phyloP scores from a whole-genome alignment of 1,140 invertebrate species.

The Lepidostoma basale region DNA sequence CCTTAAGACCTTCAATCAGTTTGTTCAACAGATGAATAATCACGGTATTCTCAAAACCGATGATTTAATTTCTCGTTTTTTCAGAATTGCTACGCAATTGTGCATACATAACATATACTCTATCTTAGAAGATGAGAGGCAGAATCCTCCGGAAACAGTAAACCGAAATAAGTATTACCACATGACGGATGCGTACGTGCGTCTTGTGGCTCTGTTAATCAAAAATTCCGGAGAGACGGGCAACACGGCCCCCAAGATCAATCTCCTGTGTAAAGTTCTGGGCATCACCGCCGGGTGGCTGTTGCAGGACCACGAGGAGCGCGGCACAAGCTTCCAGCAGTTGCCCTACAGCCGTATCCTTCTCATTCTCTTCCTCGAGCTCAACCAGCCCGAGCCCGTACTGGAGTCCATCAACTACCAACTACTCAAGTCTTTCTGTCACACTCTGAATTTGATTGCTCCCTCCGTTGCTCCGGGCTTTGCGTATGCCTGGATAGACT shows the following conservation, averaged over 20 bases:
- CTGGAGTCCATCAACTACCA: slow-evolving; percentile 92
- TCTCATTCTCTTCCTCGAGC: slow-evolving; percentile 95
- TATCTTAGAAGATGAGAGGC: slow-evolving; percentile 63
- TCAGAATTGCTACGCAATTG: slow-evolving; percentile 94
- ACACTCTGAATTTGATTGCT: slow-evolving; percentile 88
- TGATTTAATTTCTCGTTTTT: slow-evolving; percentile 96
- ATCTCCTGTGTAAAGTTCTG: slow-evolving; percentile 94
- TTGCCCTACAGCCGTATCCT: slow-evolving; percentile 97
- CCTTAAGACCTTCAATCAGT: slow-evolving; percentile 91
- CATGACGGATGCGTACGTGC: slow-evolving; percentile 94
- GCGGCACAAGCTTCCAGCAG: slow-evolving; percentile 90
- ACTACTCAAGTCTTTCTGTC: slow-evolving; percentile 88
- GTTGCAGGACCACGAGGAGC: slow-evolving; percentile 92
- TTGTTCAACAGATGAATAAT: slow-evolving; percentile 95
- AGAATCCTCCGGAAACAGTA: slow-evolving; percentile 58
- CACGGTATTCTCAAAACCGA: slow-evolving; percentile 97
- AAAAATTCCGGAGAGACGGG: slow-evolving; percentile 90
- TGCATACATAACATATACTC: slow-evolving; percentile 95
- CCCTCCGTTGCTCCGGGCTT: slow-evolving; percentile 97
- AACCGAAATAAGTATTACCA: slow-evolving; percentile 92
- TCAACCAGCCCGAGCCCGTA: slow-evolving; percentile 91
- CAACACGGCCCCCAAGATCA: slow-evolving; percentile 93
- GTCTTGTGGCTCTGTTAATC: slow-evolving; percentile 93
- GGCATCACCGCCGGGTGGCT: slow-evolving; percentile 95
- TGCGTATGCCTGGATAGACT: slow-evolving; percentile 97